Conservation (phyloP, 2,888 invertebrate species). For the Gonocerus acuteangulatus region DNA sequence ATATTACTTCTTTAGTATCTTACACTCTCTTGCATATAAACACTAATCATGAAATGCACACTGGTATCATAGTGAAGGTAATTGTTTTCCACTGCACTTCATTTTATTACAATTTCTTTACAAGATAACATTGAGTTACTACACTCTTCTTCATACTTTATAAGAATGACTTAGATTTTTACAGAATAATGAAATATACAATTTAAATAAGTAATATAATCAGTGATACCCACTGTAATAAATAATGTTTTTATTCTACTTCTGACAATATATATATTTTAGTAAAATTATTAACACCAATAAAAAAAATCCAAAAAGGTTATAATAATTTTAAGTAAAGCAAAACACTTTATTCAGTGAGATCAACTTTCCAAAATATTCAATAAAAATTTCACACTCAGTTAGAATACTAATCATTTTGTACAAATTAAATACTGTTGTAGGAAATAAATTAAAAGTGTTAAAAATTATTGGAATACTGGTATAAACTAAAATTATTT, state of each 20-base stretch:
- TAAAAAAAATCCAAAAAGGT: neutral
- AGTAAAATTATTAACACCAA: constrained; percentile 14
- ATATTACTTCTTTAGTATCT: neutral
- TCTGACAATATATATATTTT: constrained; percentile 7
- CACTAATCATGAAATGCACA: constrained; percentile 18
- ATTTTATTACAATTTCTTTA: constrained; percentile 23
- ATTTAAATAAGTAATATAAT: constrained; percentile 21
- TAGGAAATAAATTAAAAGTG: neutral
- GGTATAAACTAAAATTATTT: constrained; percentile 37
- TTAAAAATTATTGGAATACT: neutral
- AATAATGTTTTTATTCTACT: constrained; percentile 7
- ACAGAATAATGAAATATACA: constrained; percentile 27
- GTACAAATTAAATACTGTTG: too few relatives aligned
- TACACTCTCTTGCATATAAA: constrained; percentile 1
- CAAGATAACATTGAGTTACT: constrained; percentile 10
- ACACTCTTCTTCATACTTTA: constrained; percentile 5
- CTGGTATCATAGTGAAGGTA: constrained; percentile 5
- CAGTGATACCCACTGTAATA: constrained; percentile 12
- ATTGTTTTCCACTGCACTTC: constrained; percentile 5
- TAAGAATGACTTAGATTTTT: constrained; percentile 28
- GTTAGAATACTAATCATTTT: too few relatives aligned
- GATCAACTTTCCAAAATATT: constrained; percentile 10
- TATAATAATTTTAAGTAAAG: constrained; percentile 10
- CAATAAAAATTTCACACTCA: neutral
- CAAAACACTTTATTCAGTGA: constrained; percentile 10